Base-by-base conservation (phyloP, 2,797 vertebrate species). In the Enteromius fasciolatus region DNA sequence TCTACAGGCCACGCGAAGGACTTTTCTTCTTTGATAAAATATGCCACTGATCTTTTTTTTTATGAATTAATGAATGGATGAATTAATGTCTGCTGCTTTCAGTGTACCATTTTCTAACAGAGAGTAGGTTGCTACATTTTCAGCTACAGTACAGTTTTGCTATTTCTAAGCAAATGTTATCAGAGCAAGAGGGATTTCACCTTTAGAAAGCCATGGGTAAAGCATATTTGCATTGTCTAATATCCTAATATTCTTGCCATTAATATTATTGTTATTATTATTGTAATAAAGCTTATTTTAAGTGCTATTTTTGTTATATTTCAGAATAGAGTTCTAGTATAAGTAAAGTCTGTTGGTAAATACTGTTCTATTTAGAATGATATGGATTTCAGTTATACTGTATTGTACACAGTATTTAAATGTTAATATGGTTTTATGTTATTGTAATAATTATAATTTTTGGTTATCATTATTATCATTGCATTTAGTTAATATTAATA, bases 271-370 rank as follows among this genome's bases (percentile, higher is more conserved):
- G 28, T 59, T 59, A 59, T 61, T 61, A 63, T 85, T 87, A 89
- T 87, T 89, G 87, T 89, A 89, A 89, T 87, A 94, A 90, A 94
- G 93, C 97, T 94, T 96, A 95, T 98, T 96, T 96, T 95, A 97
- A 97, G 96, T 97, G 93, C 95, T 98, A 97, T 98, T 99, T 94
- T 97, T 98, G 96, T 98, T 97, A 96, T 97, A 97, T 97, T 96
- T 96, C 96, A 96, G 96, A 96, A 97, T 98, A 97, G 97, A 97
- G 96, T 95, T 98, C 95, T 97, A 97, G 97, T 95, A 95, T 94
- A 95, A 96, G 94, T 95, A 93, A 90, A 92, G 91, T 91, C 95
- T 93, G 96, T 95, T 97, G 96, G 96, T 97, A 98, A 98, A 98
- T 98, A 98, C 96, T 97, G 92, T 96, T 97, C 96, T 97, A 96